Evolutionary conservation across 23 tunicate species (phyloP), one percentile per base, ranked within the genome.

Genomic region (Ciona savignyi): DNA sequence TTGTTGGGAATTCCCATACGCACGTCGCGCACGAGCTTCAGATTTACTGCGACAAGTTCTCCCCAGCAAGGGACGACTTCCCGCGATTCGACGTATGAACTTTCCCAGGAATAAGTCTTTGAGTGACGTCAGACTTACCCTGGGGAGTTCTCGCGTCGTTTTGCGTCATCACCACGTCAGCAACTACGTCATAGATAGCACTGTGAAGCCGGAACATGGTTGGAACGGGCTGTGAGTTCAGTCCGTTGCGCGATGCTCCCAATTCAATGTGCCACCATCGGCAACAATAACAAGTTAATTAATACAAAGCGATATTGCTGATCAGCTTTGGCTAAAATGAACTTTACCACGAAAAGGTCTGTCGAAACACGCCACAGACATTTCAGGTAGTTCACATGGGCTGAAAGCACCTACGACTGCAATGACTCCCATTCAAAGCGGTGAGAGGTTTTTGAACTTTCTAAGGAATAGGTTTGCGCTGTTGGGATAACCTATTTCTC

Each of bases 51-150:
- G 11, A 15, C 56, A 42, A 42, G 9, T 42, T 15, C 11, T 42
- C 56, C 9, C 56, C 56, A 42, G 11, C 9, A 42, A 42, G 9
- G 15, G 11, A 15, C 15, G 11, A 15, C 15, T 9, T 15, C 56
- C 56, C 15, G 56, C 56, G 56, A 42, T 15, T 42, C 9, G 15
- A 42, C 15, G 9, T 15, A 42, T 81, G 86, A 81, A 81, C 86
- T 81, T 81, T 74, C 86, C 86, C 79, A 74, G 86, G 79, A 81
- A 74, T 74, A 81, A 74, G 79, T 72, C 78, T 33, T 42, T 42
- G 11, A 6, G 56, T 42, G 9, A 42, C 15, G 56, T 42, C 56
- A 42, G 76, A 72, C 76, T 72, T 72, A 29, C 35, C 33, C 76
- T n/a, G 64, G 28, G 76, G 32, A 72, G 76, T 72, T 72, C 76